Evolutionary conservation across 30 jellyfish, hydroid and myxozoan species (phyloP), one percentile per base, ranked within the genome.

Genomic region (Aurelia aurita): DNA sequence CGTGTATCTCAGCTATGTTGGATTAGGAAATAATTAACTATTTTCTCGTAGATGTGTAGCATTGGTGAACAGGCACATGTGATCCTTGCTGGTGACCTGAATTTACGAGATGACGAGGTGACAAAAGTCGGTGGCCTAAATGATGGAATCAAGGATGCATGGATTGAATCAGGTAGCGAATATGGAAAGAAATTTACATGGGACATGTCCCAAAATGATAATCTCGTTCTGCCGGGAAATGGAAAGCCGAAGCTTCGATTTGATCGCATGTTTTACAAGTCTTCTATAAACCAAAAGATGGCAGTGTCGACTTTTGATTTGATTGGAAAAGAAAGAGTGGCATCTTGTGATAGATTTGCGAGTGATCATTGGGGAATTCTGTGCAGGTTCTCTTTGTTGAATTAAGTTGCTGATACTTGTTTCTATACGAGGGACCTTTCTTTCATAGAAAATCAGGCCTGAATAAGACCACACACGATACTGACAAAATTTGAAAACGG

Each of bases 351-450:
- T 28, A n/a, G 82, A 22, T 92, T 92, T 67, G 85, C 90, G 9
- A 92, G 98, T 80, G 98, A 92, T 62, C 98, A 92, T 54, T 92
- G 87, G 87, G 98, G 98, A 22, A 72, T 92, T 29, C 26, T 76
- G 16, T 91, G 85, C 43, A 77, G 85, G 59, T 83, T 90, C 69
- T 18, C 85, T 3, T 4, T 39, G 15, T 39, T 1, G 51, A 39
- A 7, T 39, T 39, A 39, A 39, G n/a, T n/a, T n/a, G n/a, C 51
- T 39, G 51, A 39, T 39, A n/a, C n/a, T n/a, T n/a, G n/a, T n/a
- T n/a, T n/a, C n/a, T n/a, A n/a, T 31, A 3, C 43, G 43, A 31
- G 43, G 43, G 43, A 31, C 43, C 0, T 2, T 31, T 31, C 5
- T 3, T 31, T 31, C 43, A 31, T 31, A 31, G 43, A 31, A 5